phyloP scores from a whole-genome alignment of 2,113 vertebrate species.

The Paraplagusia blochii region DNA sequence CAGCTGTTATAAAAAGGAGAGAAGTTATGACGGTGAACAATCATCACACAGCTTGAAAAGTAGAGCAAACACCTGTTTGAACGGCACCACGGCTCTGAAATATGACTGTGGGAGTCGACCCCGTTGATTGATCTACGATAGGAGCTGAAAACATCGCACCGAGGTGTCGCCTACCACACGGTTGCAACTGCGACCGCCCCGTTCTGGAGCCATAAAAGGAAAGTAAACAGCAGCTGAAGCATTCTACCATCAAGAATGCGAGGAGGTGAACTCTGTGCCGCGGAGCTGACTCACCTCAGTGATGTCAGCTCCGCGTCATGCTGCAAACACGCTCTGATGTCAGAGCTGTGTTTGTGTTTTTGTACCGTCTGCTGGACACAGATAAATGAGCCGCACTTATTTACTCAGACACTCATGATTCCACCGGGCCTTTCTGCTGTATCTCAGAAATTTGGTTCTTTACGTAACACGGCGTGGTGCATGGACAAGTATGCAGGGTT shows the following conservation, averaged over 20 bases:
- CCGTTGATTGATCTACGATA: not conserved
- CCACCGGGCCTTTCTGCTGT: no score
- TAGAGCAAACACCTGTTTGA: not conserved
- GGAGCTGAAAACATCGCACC: not conserved
- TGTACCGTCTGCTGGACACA: not conserved
- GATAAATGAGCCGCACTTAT: no score
- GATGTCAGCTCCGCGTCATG: constrained; percentile 2
- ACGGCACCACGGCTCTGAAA: not conserved
- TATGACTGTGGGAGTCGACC: not conserved
- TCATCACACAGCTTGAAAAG: constrained; percentile 1
- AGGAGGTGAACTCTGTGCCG: constrained; percentile 4
- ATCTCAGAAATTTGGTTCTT: no score
- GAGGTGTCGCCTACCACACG: no score
- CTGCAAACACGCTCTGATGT: constrained; percentile 2
- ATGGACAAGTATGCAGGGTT: no score
- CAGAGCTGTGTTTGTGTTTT: not conserved
- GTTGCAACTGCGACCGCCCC: not conserved
- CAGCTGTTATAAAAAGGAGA: not conserved
- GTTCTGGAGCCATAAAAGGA: constrained; percentile 3
- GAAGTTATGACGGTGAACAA: not conserved
- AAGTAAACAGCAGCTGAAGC: not conserved
- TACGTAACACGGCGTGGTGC: no score
- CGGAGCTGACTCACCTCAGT: constrained; percentile 9
- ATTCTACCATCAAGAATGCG: not conserved
- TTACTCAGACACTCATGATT: no score